Percentiles rank a stretch among this genome's conserved stretches.
phyloP scores from a whole-genome alignment of 2,797 vertebrate genomes.

The Glyptemys insculpta region DNA sequence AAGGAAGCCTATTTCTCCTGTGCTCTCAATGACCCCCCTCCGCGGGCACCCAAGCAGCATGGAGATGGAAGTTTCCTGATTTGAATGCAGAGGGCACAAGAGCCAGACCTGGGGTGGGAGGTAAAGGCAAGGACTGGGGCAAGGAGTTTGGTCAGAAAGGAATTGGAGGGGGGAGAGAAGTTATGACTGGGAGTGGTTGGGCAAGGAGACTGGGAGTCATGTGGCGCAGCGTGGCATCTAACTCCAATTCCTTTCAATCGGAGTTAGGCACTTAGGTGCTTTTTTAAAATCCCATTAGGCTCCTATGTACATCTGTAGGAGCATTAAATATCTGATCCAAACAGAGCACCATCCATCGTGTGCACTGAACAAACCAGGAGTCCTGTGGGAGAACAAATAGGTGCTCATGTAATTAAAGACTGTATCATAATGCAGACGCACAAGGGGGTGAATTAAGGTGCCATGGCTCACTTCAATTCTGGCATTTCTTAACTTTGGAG shows the following conservation, averaged over 20 bases:
- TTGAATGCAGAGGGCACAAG: neutral
- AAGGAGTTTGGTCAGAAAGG: neutral
- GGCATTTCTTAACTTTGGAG: neutral
- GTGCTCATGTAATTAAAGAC: neutral
- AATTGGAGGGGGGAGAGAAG: neutral
- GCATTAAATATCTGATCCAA: neutral
- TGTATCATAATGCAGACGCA: neutral
- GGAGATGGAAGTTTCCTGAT: neutral
- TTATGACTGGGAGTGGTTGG: neutral
- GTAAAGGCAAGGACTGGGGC: neutral
- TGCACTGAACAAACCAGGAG: rapidly evolving
- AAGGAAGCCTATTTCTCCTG: neutral
- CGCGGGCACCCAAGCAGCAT: neutral
- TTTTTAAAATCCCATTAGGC: rapidly evolving
- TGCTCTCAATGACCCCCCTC: neutral
- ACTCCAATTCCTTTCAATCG: neutral
- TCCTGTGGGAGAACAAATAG: neutral
- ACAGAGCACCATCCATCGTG: neutral
- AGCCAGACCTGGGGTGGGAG: neutral
- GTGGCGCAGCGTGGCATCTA: neutral
- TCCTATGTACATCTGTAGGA: neutral
- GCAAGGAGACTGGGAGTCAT: neutral
- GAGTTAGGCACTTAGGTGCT: rapidly evolving
- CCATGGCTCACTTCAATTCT: neutral
- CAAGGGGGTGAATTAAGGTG: neutral